These are phyloP conservation scores for Saccostrea echinata DNA, from an alignment of 1,140 invertebrate genomes.

Conservation along the genomic window DNA sequence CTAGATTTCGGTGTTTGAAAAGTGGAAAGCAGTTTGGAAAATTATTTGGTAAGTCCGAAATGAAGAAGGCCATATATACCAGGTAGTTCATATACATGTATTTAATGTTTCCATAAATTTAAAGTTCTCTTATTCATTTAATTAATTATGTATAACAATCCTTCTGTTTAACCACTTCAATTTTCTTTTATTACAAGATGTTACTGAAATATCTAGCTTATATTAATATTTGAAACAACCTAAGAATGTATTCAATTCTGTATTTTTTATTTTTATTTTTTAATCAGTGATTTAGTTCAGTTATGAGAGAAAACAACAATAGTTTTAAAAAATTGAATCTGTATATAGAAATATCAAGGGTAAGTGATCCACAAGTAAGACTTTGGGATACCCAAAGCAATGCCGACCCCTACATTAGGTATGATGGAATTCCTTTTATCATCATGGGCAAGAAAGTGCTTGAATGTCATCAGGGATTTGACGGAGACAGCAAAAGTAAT, in stretches of 20 bases:
- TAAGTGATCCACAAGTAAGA: not conserved
- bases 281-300: not conserved
- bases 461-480: not conserved
- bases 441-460: not conserved
- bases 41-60: too few species aligned
- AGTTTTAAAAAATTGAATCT: not conserved
- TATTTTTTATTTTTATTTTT: not conserved
- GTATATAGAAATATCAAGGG: not conserved
- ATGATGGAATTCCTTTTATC: slow-evolving; percentile 5
- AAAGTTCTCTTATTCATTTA: too few species aligned
- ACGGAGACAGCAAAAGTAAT: not conserved
- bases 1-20: too few species aligned
- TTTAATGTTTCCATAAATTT: not conserved
- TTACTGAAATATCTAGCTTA: not conserved
- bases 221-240: not conserved
- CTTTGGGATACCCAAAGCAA: slow-evolving; percentile 5
- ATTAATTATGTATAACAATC: not conserved
- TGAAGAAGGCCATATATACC: too few species aligned
- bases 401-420: not conserved
- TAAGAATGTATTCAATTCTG: not conserved
- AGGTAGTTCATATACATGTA: too few species aligned
- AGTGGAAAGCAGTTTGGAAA: too few species aligned
- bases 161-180: not conserved
- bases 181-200: not conserved
- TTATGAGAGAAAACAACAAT: not conserved